A percentile compares a stretch with the other conserved stretches of the same genome.
Evolutionary conservation across 2,888 invertebrate genomes (phyloP).

Genomic region (Limnephilus rhombicus): DNA sequence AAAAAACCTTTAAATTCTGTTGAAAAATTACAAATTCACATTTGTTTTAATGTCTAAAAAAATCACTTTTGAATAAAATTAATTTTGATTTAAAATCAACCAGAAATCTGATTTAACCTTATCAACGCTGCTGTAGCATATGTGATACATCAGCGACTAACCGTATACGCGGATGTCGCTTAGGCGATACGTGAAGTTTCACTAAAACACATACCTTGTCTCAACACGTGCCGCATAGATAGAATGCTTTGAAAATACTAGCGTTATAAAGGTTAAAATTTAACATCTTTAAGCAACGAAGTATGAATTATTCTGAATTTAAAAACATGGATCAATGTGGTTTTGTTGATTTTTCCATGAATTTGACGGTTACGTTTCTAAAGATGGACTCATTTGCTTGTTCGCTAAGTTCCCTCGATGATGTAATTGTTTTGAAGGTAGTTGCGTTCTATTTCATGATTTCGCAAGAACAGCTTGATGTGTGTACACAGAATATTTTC

Average conservation of each 20-base stretch:
- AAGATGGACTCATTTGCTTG: neutral
- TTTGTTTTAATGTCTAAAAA: neutral
- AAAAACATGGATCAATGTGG: neutral
- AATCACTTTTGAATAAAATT: neutral
- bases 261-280: neutral
- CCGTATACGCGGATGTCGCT: too few species aligned
- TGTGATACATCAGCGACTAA: too few species aligned
- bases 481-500: slow-evolving; percentile 35
- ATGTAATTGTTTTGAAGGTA: neutral
- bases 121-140: too few species aligned
- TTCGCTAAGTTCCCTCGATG: neutral
- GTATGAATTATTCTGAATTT: neutral
- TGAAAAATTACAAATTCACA: neutral
- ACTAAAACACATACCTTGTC: too few species aligned
- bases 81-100: neutral
- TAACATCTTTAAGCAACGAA: neutral
- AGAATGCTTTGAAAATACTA: too few species aligned
- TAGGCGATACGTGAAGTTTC: too few species aligned
- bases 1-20: neutral
- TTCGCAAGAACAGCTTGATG: slow-evolving; percentile 15
- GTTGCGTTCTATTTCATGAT: neutral
- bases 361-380: neutral
- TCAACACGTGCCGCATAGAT: too few species aligned
- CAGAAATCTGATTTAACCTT: neutral
- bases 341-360: neutral